Evolutionary conservation across 2,113 vertebrate species (phyloP).

Genomic region (Pipa parva): DNA sequence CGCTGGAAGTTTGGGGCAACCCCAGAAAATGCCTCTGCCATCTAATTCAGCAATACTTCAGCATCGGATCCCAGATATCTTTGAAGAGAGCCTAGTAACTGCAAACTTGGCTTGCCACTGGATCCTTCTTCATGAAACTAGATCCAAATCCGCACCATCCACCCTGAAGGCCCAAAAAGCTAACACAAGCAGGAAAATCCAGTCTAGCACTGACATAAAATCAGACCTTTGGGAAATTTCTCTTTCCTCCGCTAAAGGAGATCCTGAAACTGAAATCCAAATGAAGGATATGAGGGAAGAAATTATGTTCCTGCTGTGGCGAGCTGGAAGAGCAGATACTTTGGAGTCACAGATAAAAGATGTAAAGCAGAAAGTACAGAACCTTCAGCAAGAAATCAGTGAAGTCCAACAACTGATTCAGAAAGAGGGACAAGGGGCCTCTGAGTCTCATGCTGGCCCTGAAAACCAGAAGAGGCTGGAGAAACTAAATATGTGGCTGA

Average conservation of each 20-base stretch:
- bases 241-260: fast-evolving
- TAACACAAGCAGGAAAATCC: fast-evolving
- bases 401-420: fast-evolving
- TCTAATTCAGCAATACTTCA: conserved; percentile 42
- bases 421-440: background rate
- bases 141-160: conserved; percentile 1
- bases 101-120: conserved; percentile 35
- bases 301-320: conserved; percentile 42
- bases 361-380: fast-evolving
- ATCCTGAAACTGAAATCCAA: fast-evolving
- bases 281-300: conserved; percentile 35
- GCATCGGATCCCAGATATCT: conserved; percentile 47
- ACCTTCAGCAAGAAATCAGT: conserved; percentile 26
- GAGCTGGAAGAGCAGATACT: fast-evolving
- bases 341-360: background rate
- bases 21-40: background rate
- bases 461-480: background rate
- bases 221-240: fast-evolving
- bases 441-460: fast-evolving
- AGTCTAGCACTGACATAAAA: fast-evolving
- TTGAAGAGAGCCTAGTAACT: conserved; percentile 47
- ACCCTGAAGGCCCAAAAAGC: background rate
- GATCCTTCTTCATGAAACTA: conserved; percentile 43
- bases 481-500: conserved; percentile 42
- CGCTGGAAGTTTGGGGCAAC: background rate